Conservation (phyloP, 2,797 vertebrate species). For the Capromys pilorides region DNA sequence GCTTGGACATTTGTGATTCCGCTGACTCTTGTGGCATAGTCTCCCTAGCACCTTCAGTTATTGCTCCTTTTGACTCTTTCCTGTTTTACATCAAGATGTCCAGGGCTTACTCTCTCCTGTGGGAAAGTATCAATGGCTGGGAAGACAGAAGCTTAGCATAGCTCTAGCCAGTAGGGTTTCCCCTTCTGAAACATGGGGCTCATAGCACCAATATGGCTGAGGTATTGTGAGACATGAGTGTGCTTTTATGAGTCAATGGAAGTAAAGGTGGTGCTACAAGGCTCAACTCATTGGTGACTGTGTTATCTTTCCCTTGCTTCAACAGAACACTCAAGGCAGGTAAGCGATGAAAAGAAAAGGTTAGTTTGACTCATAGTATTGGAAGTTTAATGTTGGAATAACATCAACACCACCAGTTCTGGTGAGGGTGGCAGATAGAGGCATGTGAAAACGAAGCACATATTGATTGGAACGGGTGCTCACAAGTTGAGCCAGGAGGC, state of each 20-base stretch:
- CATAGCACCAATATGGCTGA: neutral
- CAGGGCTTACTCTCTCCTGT: rapidly evolving
- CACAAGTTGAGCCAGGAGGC: neutral
- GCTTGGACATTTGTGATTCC: rapidly evolving
- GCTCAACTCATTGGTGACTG: neutral
- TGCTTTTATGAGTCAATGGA: too few species aligned
- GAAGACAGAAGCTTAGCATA: neutral
- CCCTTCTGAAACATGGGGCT: neutral
- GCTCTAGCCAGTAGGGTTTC: neutral
- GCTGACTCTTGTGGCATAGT: rapidly evolving
- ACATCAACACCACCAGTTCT: neutral
- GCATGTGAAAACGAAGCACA: too few species aligned
- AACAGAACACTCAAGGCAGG: neutral
- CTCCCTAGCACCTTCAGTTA: neutral
- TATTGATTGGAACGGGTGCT: neutral
- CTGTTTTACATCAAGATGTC: rapidly evolving
- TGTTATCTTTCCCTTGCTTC: neutral
- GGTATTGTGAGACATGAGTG: neutral
- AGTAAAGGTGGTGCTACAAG: rapidly evolving
- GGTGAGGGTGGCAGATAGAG: neutral
- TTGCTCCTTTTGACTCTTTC: neutral
- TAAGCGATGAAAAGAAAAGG: neutral
- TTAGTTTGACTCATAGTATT: neutral
- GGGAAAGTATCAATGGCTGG: neutral
- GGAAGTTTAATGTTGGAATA: neutral